These are phyloP conservation scores for Chrysina gloriosa DNA, from an alignment of 2,888 invertebrate species.

Conservation along the genomic window DNA sequence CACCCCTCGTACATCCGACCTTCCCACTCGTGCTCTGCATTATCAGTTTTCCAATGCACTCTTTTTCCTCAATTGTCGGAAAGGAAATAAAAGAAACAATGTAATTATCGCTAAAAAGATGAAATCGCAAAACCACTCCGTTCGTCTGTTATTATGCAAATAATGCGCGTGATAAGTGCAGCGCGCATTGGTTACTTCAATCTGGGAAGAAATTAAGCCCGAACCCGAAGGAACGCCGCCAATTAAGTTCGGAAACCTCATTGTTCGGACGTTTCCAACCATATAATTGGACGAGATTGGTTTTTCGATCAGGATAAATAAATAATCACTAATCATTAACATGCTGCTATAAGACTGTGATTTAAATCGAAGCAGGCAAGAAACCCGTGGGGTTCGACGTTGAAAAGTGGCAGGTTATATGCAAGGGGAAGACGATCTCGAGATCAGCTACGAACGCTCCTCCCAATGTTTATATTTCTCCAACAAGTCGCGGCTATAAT, in stretches of 20 bases:
- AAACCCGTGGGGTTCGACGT: not conserved
- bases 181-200: not conserved
- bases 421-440: constrained; percentile 35
- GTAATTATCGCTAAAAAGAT: not conserved
- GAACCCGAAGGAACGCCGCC: not conserved
- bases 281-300: constrained; percentile 40
- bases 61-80: not conserved
- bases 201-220: not conserved
- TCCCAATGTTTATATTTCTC: constrained; percentile 43
- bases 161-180: not conserved
- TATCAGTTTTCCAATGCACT: constrained; percentile 4
- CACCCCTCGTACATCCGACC: not conserved
- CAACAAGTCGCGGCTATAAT: constrained; percentile 31
- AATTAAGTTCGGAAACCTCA: constrained; percentile 37
- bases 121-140: not conserved
- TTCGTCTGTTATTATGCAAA: constrained; percentile 19
- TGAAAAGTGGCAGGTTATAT: constrained; percentile 13
- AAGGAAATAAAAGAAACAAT: not conserved
- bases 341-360: constrained; percentile 34
- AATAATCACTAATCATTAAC: constrained; percentile 42
- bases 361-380: constrained; percentile 5
- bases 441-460: constrained; percentile 38
- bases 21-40: not conserved
- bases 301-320: constrained; percentile 41
- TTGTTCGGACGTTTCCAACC: constrained; percentile 31